Evolutionary conservation across 92 coral and sea anemone genomes (phyloP), one percentile per base, ranked within the genome.

Genomic region (Porites divaricata): DNA sequence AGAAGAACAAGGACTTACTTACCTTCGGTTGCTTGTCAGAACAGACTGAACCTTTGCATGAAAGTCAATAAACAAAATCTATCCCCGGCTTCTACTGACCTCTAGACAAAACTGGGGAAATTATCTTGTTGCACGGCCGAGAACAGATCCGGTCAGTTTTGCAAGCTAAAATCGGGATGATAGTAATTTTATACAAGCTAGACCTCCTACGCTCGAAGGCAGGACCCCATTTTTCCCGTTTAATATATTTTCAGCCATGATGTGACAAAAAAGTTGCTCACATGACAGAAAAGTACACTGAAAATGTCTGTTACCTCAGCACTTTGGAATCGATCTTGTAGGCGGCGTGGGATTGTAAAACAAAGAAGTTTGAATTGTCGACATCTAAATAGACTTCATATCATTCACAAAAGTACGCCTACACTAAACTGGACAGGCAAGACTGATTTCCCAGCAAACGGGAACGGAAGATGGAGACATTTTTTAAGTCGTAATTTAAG

Each of bases 181-280:
- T 35, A 0, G 45, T 6, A 21, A 19, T n/a, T n/a, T 20, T 74
- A 49, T 48, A 41, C 25, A 15, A n/a, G 3, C 15, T 13, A 25
- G 71, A 50, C 49, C 22, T 13, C 52, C 66, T 22, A 15, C 6
- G 74, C 7, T 23, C 14, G 25, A 50, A 2, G 16, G 14, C 8
- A 2, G 57, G 28, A 26, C 12, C 79, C 6, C 17, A 23, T 21
- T 20, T 23, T 3, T 7, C 54, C 19, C 2, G 56, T 12, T 41
- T 35, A 4, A 35, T 35, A 35, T 73, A 82, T 82, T 82, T 61
- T 50, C 26, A 61, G 53, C 63, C 79, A 51, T 82, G 86, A 73
- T 70, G 75, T 16, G 84, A 79, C 53, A 17, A 8, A 50, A 25
- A 79, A 26, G 26, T 62, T 80, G 22, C 77, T 80, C 85, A 80